A percentile compares a stretch with the other conserved stretches of the same genome.
Evolutionary conservation across 2,797 vertebrate genomes (phyloP).

Genomic region (Gorsachius magnificus): DNA sequence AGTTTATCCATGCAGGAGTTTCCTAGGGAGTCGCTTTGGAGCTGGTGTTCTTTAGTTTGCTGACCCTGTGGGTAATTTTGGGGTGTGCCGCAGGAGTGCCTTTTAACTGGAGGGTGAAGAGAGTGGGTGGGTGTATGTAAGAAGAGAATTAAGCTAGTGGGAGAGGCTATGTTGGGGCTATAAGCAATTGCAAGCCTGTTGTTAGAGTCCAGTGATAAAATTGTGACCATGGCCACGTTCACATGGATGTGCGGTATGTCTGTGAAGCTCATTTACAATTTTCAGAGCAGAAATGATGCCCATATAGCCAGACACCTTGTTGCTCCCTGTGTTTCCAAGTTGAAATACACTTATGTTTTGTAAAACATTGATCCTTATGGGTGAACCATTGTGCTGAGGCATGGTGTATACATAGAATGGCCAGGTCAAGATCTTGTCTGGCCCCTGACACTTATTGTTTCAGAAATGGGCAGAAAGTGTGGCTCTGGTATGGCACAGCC

Average conservation of each 20-base stretch:
- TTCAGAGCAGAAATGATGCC: not conserved
- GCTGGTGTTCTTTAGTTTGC: not conserved
- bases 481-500: not conserved
- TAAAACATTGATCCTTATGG: not conserved
- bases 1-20: not conserved
- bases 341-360: not conserved
- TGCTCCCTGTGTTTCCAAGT: not conserved
- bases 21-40: not conserved
- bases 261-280: not conserved
- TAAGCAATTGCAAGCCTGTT: not conserved
- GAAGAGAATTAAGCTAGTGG: not conserved
- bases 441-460: not conserved
- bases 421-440: not conserved
- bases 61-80: not conserved
- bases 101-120: not conserved
- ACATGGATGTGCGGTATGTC: not conserved
- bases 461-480: not conserved
- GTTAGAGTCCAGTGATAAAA: not conserved
- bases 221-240: not conserved
- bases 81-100: not conserved
- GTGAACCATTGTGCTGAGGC: not conserved
- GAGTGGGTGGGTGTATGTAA: not conserved
- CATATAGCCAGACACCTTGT: not conserved
- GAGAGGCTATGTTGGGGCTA: not conserved
- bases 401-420: not conserved